Percentiles rank a stretch among this genome's conserved stretches.
Conservation (phyloP, 2,888 invertebrate genomes). For the Agelastica alni region DNA sequence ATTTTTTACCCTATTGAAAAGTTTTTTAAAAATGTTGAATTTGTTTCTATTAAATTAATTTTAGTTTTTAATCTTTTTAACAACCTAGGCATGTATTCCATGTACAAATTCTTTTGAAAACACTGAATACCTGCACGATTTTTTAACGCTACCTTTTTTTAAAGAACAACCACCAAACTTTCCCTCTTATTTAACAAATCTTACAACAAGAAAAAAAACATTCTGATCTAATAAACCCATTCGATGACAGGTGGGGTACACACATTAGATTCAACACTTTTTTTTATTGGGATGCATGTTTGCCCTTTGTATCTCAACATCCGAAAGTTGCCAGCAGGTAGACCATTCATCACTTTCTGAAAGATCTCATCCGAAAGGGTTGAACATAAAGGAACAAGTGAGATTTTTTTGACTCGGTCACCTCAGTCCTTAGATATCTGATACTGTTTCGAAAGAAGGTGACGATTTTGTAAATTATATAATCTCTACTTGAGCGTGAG, state of each 20-base stretch:
- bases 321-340: constrained; percentile 28
- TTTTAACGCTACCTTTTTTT: no score
- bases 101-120: no score
- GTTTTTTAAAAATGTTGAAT: no score
- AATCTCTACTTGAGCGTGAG: no score
- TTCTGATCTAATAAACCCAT: constrained; percentile 8
- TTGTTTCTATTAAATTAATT: no score
- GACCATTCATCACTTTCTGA: constrained; percentile 25
- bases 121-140: no score
- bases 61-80: no score
- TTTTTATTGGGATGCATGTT: constrained; percentile 13
- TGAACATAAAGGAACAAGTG: constrained; percentile 20
- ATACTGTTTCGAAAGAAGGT: constrained; percentile 8
- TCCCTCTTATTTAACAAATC: neutral
- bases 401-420: constrained; percentile 14
- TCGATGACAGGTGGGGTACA: neutral
- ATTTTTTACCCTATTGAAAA: no score
- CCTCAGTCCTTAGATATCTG: constrained; percentile 3
- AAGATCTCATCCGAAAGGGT: constrained; percentile 27
- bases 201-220: neutral
- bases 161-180: neutral
- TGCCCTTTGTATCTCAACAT: constrained; percentile 26
- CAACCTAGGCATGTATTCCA: no score
- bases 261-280: constrained; percentile 4
- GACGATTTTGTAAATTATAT: constrained; percentile 1